Conservation (phyloP, 2,113 vertebrate genomes). For the Hypocryptadius cinnamomeus region DNA sequence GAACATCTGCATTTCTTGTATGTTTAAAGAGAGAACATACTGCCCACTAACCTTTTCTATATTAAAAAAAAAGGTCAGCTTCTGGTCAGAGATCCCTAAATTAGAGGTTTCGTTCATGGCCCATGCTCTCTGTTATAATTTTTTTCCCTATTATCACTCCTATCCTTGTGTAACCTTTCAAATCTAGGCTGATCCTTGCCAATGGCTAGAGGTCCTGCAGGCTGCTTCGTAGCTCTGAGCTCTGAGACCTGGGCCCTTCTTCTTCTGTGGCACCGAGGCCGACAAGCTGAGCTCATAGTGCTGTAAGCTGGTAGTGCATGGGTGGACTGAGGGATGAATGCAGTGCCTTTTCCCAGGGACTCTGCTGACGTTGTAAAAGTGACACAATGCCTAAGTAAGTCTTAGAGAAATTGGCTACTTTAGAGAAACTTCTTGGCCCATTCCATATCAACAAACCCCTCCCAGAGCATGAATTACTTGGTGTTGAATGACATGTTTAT, state of each 20-base stretch:
- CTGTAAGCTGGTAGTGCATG: not conserved
- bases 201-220: not conserved
- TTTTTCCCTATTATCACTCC: not conserved
- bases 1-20: not conserved
- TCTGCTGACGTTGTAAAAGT: not conserved
- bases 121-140: not conserved
- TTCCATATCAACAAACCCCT: not conserved
- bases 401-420: not conserved
- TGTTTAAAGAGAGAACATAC: not conserved
- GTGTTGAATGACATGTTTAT: constrained; percentile 4
- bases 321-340: not conserved
- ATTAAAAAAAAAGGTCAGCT: not conserved
- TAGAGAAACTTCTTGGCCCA: not conserved
- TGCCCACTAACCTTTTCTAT: not conserved
- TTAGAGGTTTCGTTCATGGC: not conserved
- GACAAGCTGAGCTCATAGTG: not conserved
- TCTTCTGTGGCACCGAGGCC: not conserved
- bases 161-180: not conserved
- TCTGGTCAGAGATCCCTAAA: not conserved
- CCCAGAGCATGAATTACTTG: not conserved
- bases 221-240: not conserved
- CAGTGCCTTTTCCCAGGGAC: not conserved
- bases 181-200: not conserved
- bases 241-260: not conserved
- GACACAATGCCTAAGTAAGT: not conserved